Percentiles rank a stretch among this genome's conserved stretches.
These are phyloP conservation scores for Chelon auratus DNA, from an alignment of 2,797 vertebrate species.

Conservation along the genomic window DNA sequence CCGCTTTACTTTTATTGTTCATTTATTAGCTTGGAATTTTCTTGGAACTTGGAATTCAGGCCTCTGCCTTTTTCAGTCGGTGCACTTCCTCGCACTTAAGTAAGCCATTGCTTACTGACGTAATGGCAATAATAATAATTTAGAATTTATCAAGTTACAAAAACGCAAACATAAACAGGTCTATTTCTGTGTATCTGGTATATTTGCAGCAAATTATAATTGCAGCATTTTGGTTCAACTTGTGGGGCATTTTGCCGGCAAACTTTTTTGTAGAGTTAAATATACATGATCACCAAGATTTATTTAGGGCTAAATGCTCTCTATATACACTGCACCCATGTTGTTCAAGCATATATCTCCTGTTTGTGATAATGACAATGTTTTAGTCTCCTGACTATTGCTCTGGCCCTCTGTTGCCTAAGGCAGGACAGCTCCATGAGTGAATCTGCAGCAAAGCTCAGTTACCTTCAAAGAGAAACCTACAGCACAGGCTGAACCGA, in stretches of 20 bases:
- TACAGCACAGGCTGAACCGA: conserved; percentile 43
- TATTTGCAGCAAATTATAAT: conserved; percentile 4
- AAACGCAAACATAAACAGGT: conserved; percentile 1
- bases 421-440: conserved; percentile 47
- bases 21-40: not conserved
- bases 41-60: not conserved
- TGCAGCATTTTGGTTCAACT: no score
- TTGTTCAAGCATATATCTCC: conserved; percentile 17
- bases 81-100: not conserved
- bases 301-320: not conserved
- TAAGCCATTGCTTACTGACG: not conserved
- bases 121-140: not conserved
- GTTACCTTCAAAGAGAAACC: conserved; percentile 71
- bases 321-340: not conserved
- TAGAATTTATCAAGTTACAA: not conserved
- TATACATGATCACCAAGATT: conserved; percentile 62
- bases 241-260: not conserved
- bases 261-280: conserved; percentile 46
- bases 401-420: conserved; percentile 34
- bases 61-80: not conserved
- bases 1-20: not conserved
- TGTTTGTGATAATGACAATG: conserved; percentile 12
- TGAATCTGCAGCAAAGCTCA: conserved; percentile 49
- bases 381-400: conserved; percentile 28
- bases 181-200: not conserved